Percentiles rank a stretch among this genome's conserved stretches.
Conservation (phyloP, 2,113 vertebrate species). For the Rhinichthys klamathensis region DNA sequence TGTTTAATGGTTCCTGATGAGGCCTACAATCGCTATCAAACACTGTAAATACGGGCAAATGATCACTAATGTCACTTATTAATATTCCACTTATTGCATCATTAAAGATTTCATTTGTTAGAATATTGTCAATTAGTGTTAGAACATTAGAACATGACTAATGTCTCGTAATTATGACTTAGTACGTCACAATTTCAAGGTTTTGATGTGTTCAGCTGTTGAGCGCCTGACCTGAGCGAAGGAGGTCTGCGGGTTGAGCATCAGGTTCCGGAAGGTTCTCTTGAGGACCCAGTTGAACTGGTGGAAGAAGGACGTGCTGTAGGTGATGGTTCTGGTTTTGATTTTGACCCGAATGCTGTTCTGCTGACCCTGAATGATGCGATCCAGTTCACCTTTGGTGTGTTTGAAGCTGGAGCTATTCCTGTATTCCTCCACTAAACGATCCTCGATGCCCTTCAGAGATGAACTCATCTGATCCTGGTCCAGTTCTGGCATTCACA, state of each 20-base stretch:
- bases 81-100: no score
- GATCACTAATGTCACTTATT: no score
- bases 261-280: conserved; percentile 86
- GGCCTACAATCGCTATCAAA: no score
- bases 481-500: conserved; percentile 45
- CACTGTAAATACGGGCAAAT: no score
- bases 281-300: conserved; percentile 89
- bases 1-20: no score
- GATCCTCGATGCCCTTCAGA: conserved; percentile 76
- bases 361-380: conserved; percentile 54
- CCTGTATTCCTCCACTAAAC: conserved; percentile 79
- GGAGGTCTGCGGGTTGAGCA: conserved; percentile 90
- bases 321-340: conserved; percentile 76
- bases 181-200: no score
- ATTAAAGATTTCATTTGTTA: no score
- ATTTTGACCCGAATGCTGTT: neutral
- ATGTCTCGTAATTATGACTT: no score
- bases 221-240: conserved; percentile 83
- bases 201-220: no score
- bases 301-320: conserved; percentile 84
- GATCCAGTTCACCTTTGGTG: conserved; percentile 77
- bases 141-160: no score
- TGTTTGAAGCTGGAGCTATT: conserved; percentile 71
- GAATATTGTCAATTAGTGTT: no score
- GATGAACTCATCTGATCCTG: neutral